Evolutionary conservation across 2,113 vertebrate species (phyloP).

Genomic region (Myiopsitta monachus): DNA sequence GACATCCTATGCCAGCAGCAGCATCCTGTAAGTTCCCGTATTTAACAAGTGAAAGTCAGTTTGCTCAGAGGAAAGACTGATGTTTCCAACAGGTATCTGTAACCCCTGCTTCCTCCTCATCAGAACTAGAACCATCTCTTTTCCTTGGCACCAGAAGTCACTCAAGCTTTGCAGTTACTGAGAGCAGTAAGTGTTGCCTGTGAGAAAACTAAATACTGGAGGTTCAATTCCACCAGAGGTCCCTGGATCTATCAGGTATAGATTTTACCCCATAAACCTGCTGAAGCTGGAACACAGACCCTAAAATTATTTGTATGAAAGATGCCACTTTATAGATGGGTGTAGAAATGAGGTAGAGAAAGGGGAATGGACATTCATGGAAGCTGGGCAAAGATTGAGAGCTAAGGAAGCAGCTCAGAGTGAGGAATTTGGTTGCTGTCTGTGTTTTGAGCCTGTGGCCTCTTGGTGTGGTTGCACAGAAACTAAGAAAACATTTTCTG

Average conservation of each 20-base stretch:
- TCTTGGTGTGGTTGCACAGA: neutral
- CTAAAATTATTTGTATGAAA: neutral
- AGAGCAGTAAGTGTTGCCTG: neutral
- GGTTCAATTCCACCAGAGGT: accelerated
- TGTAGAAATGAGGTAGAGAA: neutral
- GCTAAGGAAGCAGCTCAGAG: neutral
- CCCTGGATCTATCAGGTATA: neutral
- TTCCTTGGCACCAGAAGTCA: neutral
- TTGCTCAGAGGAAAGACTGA: neutral
- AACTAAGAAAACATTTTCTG: neutral
- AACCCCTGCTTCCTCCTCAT: neutral
- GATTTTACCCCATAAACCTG: neutral
- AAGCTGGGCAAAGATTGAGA: neutral
- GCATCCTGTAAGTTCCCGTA: neutral
- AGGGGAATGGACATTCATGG: neutral
- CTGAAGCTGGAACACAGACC: neutral
- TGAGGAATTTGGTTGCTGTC: neutral
- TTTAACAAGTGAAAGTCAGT: neutral
- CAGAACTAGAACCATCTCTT: neutral
- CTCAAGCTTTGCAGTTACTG: neutral
- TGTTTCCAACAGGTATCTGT: neutral
- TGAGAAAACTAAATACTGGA: neutral
- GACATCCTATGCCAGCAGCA: accelerated
- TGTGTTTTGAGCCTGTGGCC: neutral
- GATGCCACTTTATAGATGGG: neutral